Evolutionary conservation across 2,797 vertebrate genomes (phyloP), one percentile per base, ranked within the genome.

Genomic region (Loris lydekkerianus): DNA sequence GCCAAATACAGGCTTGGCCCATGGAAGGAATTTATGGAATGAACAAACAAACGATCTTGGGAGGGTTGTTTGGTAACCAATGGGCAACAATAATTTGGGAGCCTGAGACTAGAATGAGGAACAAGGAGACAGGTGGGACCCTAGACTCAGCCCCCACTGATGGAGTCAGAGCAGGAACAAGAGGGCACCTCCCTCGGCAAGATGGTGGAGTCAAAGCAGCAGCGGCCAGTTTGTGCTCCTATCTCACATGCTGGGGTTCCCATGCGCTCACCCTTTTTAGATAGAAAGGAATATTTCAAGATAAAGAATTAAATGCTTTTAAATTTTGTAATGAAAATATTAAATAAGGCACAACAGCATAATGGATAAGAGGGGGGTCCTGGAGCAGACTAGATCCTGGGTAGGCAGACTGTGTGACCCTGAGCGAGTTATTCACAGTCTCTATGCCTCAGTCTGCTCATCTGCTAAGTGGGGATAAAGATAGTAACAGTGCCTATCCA

Each of bases 281-380:
- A 78, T n/a, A 75, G 58, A 75, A 27, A 88, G 72, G 29, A 86
- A 83, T 61, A 80, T 80, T 70, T 91, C 78, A 93, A 75, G 56
- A 34, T 31, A 69, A 82, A 69, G 53, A 73, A 86, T 73, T 20
- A 69, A 78, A 49, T 89, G 46, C 1, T 70, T 86, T 92, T 21
- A 86, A 75, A 40, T 70, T 43, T 93, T 89, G 37, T 78, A 17
- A 43, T 70, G 60, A 73, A 92, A 82, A 72, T 82, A 90, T 73
- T 56, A 43, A 76, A 31, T 65, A 63, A 91, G 53, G 2, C 31
- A 91, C 18, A 14, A 37, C 34, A 69, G 17, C 21, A 76, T 73
- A 86, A 18, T 72, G 25, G 23, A 43, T 34, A 58, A 60, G 31
- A 91, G 17, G 0, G 13, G 77, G 84, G 61, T 70, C 86, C 86